Evolutionary conservation across 1,140 invertebrate species (phyloP), one percentile per base, ranked within the genome.

Genomic region (Mylabris phalerata): DNA sequence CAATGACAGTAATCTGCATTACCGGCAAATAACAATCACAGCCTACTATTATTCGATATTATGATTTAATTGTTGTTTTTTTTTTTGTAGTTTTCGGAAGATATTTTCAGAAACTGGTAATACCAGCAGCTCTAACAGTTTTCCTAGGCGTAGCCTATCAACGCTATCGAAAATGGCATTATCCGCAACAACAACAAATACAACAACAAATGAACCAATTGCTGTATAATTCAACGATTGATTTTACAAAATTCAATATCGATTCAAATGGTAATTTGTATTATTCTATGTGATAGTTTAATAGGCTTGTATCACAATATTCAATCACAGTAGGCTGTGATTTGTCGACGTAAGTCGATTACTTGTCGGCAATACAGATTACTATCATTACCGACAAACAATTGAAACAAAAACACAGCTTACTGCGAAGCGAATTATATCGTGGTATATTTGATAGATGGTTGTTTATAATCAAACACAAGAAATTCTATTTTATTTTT

Each of bases 121-220:
- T 42, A 32, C 32, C 7, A 32, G 4, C 67, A 78, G 82, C 47
- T 19, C 19, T 19, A 74, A 79, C 60, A 82, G 76, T 71, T 85
- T 84, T 74, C 84, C 83, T 65, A 80, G 84, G 69, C 79, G 83
- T 78, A 85, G 83, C 76, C 75, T 86, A 69, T 84, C 84, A 63
- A 84, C 84, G 67, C 78, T 87, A 58, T 84, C 84, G 60, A 86
- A 86, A 75, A 84, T 85, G 82, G 82, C 83, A 60, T 73, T 86
- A 25, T 84, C 84, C 58, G 78, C 75, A 4, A 7, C 41, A 63
- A 19, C 19, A 19, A 76, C 75, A 70, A 73, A 71, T 58, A 7
- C 41, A 63, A 7, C 41, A 63, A 76, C 75, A 70, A 73, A 71
- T 58, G 77, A 74, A 50, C 70, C 71, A 59, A 59, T 73, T 50